Evolutionary conservation across 1,140 invertebrate species (phyloP).

Genomic region (Coelopa frigida): DNA sequence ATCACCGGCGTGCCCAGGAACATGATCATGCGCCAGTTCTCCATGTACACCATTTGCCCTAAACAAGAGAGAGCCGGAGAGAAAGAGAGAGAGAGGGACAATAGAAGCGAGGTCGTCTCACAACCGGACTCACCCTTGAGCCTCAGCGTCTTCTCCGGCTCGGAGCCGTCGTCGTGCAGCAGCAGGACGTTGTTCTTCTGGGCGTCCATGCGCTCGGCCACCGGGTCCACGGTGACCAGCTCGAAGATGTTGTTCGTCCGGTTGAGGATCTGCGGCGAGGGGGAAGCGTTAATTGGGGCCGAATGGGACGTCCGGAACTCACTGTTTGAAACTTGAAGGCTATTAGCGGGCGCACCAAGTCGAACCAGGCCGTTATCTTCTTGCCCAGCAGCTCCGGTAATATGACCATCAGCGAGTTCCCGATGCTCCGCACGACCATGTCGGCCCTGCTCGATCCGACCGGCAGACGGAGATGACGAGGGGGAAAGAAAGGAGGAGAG

Average conservation of each 20-base stretch:
- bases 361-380: slow-evolving; percentile 85
- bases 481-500: not conserved
- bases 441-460: slow-evolving; percentile 55
- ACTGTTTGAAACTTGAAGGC: slow-evolving; percentile 91
- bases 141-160: slow-evolving; percentile 62
- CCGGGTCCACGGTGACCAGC: slow-evolving; percentile 76
- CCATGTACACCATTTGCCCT: slow-evolving; percentile 98
- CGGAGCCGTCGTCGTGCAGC: slow-evolving; percentile 57
- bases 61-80: slow-evolving; percentile 17
- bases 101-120: not conserved
- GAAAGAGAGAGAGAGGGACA: not conserved
- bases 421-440: slow-evolving; percentile 83
- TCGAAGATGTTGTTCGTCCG: slow-evolving; percentile 95
- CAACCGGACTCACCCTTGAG: slow-evolving; percentile 63
- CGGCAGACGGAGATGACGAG: not conserved
- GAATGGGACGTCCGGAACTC: slow-evolving; percentile 44
- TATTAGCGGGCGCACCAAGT: slow-evolving; percentile 82
- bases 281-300: not conserved
- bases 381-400: slow-evolving; percentile 79
- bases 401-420: slow-evolving; percentile 86
- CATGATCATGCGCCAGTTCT: slow-evolving; percentile 95
- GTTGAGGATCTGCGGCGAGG: slow-evolving; percentile 68
- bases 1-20: slow-evolving; percentile 93
- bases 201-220: slow-evolving; percentile 57
- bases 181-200: slow-evolving; percentile 52